These are phyloP conservation scores for Carcina quercana DNA, from an alignment of 2,888 invertebrate species.

Conservation along the genomic window DNA sequence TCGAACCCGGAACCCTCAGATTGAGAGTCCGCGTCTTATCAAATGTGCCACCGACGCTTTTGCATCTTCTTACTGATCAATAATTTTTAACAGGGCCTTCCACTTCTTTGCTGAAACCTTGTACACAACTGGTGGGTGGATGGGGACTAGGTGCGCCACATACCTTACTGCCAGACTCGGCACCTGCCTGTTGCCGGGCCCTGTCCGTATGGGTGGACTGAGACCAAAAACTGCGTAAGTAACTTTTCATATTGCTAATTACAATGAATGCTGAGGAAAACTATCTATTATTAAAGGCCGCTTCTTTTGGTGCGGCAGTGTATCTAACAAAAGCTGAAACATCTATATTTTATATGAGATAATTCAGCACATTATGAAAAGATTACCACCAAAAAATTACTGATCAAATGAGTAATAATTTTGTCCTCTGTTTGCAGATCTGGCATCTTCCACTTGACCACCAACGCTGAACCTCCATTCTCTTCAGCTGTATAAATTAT, in stretches of 20 bases:
- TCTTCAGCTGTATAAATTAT: no score
- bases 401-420: constrained; percentile 14
- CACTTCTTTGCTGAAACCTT: constrained; percentile 33
- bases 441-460: constrained; percentile 28
- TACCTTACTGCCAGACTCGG: constrained; percentile 21
- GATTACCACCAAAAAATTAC: not conserved
- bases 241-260: not conserved
- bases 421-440: constrained; percentile 6
- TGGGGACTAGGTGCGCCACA: constrained; percentile 22
- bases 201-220: constrained; percentile 31
- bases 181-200: constrained; percentile 20
- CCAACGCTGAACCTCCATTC: constrained; percentile 27
- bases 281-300: no score
- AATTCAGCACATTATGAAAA: not conserved
- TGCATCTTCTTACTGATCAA: not conserved
- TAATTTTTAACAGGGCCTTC: constrained; percentile 23
- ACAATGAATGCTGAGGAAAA: no score
- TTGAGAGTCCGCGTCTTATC: not conserved
- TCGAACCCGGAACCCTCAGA: no score
- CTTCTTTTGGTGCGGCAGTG: not conserved
- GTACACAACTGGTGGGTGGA: constrained; percentile 26
- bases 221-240: constrained; percentile 35
- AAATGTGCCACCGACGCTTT: not conserved
- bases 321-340: not conserved
- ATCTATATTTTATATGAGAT: not conserved